phyloP scores from a whole-genome alignment of 2,888 invertebrate genomes.

The Ypsolopha sequella region DNA sequence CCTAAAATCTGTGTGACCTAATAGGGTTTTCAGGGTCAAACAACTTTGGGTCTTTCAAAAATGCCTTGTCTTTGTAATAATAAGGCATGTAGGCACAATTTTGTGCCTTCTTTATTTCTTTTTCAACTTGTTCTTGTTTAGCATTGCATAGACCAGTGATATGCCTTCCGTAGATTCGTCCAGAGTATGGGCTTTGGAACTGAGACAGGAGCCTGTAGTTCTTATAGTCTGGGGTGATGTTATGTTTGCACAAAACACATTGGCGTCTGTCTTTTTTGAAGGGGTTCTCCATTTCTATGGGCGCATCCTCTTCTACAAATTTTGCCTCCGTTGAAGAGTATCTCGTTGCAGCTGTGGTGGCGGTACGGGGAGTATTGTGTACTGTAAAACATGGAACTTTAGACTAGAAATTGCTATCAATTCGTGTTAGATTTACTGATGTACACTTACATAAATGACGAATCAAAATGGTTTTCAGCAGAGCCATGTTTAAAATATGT shows the following conservation, averaged over 20 bases:
- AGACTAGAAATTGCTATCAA: neutral
- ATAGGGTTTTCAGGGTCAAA: constrained; percentile 91
- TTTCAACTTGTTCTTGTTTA: constrained; percentile 82
- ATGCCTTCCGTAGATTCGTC: constrained; percentile 90
- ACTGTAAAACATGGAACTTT: constrained; percentile 6
- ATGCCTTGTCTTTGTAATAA: constrained; percentile 84
- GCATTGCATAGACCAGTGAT: constrained; percentile 92
- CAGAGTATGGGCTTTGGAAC: constrained; percentile 96
- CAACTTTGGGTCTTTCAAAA: constrained; percentile 88
- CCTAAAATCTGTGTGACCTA: constrained; percentile 82
- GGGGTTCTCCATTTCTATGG: constrained; percentile 81
- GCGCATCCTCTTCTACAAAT: constrained; percentile 36
- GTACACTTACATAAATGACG: constrained; percentile 32
- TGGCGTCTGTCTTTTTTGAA: constrained; percentile 77
- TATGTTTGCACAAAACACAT: constrained; percentile 87
- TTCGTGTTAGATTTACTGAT: neutral
- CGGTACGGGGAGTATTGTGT: neutral
- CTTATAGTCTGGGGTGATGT: constrained; percentile 89
- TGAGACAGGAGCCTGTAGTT: constrained; percentile 93
- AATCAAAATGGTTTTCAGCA: constrained; percentile 28
- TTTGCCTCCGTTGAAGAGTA: constrained; percentile 15
- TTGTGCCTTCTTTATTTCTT: constrained; percentile 82
- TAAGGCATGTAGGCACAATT: constrained; percentile 86
- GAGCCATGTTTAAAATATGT: constrained; percentile 29
- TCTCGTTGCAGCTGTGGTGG: neutral